Base-by-base conservation (phyloP, 2,888 invertebrate genomes). In the Lithophane socia region DNA sequence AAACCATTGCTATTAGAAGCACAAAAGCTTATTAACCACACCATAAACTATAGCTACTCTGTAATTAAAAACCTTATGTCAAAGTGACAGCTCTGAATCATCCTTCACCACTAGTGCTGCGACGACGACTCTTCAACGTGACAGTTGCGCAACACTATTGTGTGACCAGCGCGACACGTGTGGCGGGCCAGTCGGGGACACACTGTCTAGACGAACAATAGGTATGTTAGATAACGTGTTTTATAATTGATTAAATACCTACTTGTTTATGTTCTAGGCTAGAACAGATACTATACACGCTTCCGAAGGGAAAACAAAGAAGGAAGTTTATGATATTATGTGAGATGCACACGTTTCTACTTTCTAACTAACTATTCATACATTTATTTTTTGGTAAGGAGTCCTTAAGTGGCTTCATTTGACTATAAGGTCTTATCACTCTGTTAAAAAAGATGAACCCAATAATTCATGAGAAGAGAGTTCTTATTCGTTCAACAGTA, bases 171-270 rank as follows among this genome's bases (percentile, higher is more conserved):
- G 49, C 18, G 47, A 79, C 78, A 79, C 86, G 87, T 87, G 89
- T 83, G 68, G 73, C 65, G 82, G 66, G 44, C 24, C 24, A 54
- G 44, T 67, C 67, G 89, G 83, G 81, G 89, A 83, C 88, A 88
- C 77, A 80, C 89, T 81, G 88, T 88, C 88, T 88, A 80, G 86
- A 72, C 80, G 84, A 89, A 88, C 88, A 89, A 88, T 88, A 84
- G 85, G 58, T 75, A 80, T 84, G 78, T 88, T 88, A 83, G 79
- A 75, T 88, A 87, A 88, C 88, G 70, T 83, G 85, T 85, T 87
- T 87, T 88, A 84, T 87, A 86, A 88, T 83, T 76, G 65, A 82
- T 72, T 78, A 71, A 44, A 83, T 69, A 63, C 74, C 73, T 73
- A 54, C 64, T 58, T 86, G 80, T 77, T 80, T 84, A 76, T 74